Conservation (phyloP, 1,140 invertebrate genomes). For the Phortica variegata region DNA sequence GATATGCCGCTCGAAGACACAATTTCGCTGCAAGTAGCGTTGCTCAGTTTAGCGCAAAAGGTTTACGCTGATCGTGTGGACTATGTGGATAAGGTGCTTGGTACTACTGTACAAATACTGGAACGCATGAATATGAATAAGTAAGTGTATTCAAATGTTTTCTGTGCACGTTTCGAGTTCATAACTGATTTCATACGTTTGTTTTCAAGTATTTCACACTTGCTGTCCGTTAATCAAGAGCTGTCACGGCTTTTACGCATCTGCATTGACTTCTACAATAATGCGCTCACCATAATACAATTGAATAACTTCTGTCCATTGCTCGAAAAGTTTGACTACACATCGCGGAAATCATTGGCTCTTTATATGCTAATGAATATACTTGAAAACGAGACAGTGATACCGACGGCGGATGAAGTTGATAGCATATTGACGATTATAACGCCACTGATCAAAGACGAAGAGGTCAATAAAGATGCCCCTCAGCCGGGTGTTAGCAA, state of each 20-base stretch:
- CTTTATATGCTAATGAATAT: constrained; percentile 70
- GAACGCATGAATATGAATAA: constrained; percentile 75
- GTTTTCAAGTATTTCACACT: constrained; percentile 48
- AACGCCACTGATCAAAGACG: constrained; percentile 84
- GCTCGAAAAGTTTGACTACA: constrained; percentile 86
- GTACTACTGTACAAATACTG: constrained; percentile 85
- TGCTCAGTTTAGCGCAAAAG: constrained; percentile 93
- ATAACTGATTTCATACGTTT: constrained; percentile 3
- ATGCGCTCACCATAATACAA: constrained; percentile 82
- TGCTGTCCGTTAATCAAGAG: constrained; percentile 63
- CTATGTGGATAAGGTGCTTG: constrained; percentile 93
- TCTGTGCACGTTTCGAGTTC: not conserved
- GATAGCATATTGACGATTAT: constrained; percentile 79
- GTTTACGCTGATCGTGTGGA: constrained; percentile 93
- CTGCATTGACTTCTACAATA: constrained; percentile 92
- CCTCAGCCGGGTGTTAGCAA: constrained; percentile 56
- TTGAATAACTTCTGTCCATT: constrained; percentile 83
- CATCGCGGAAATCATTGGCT: constrained; percentile 83
- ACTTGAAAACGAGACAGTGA: constrained; percentile 72
- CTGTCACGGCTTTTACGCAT: constrained; percentile 90
- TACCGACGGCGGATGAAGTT: constrained; percentile 85
- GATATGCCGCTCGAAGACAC: constrained; percentile 97
- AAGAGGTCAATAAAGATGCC: constrained; percentile 62
- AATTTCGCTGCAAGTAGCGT: constrained; percentile 90
- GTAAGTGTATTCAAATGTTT: constrained; percentile 58